Conservation (phyloP, 2,113 vertebrate genomes). For the Aramus guarauna region DNA sequence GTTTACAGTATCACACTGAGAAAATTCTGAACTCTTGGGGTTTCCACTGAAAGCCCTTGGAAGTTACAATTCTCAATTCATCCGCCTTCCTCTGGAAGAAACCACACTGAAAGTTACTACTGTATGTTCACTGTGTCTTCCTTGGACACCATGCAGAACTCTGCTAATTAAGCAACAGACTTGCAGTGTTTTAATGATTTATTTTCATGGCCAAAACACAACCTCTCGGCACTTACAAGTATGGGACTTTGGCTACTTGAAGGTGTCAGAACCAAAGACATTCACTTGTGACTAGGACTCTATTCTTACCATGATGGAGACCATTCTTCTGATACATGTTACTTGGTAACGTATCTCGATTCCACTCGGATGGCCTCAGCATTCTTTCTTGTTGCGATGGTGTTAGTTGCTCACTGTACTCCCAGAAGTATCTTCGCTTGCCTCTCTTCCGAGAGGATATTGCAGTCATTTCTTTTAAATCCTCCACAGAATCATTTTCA, state of each 20-base stretch:
- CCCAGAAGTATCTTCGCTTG: conserved; percentile 97
- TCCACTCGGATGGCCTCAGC: conserved; percentile 95
- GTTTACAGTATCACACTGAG: neutral
- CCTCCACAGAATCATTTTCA: conserved; percentile 91
- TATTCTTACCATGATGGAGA: conserved; percentile 84
- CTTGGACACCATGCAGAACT: neutral
- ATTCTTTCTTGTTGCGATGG: conserved; percentile 92
- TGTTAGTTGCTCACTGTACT: conserved; percentile 95
- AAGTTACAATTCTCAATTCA: conserved; percentile 17
- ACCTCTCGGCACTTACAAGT: neutral
- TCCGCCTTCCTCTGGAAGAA: neutral
- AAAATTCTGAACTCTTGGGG: neutral
- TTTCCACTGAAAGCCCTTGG: neutral
- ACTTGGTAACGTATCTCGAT: conserved; percentile 92
- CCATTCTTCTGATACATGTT: conserved; percentile 98
- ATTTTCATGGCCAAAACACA: neutral
- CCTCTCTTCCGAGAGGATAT: conserved; percentile 91
- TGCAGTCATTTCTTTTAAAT: conserved; percentile 91
- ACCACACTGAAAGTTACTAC: neutral
- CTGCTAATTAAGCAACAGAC: neutral
- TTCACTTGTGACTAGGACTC: neutral
- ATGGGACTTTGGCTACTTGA: neutral
- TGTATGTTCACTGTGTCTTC: neutral
- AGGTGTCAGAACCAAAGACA: neutral
- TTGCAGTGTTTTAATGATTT: neutral